Base-by-base conservation (phyloP, 2,888 invertebrate genomes). In the Apodemia duryi region DNA sequence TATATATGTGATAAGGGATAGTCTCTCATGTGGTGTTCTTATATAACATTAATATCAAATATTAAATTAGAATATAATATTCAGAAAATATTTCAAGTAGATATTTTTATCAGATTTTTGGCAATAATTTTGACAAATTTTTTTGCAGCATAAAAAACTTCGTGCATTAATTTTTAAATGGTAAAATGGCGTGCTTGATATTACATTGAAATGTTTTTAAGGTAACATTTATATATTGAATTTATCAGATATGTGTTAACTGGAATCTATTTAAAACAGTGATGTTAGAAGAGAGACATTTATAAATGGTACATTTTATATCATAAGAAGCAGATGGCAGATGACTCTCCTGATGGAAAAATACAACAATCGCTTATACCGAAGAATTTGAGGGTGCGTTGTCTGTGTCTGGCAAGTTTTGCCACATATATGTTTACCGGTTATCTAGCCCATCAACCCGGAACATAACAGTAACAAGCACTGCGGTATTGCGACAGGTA, bases 21-120 rank as follows among this genome's bases (percentile, higher is more conserved):
- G 57, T 57, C 32, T 57, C 57, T 57, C 57, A 57, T 57, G 57
- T 57, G 57, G 57, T 32, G 57, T 57, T 57, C 29, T 32, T 6
- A 29, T 57, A 62, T n/a, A 10, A 7, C 21, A 38, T 21, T 4
- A 46, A 62, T 43, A 62, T 49, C 43, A 49, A 46, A 28, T 32
- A 46, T 62, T 32, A 49, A 62, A 29, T 43, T 49, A 43, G 11
- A 62, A 29, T 62, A 41, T 46, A 28, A 46, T 49, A 62, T 62
- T 46, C 32, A 49, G 29, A 43, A 62, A 62, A 62, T 46, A 62
- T 62, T 46, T 61, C 29, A 21, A 29, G 32, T 46, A 43, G 13
- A 57, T 54, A 54, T 57, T 32, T 57, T 2, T 60, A 60, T 60
- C 32, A 6, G 57, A 13, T 11, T 29, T 54, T 32, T 35, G 13